These are phyloP conservation scores for Resseliella maxima DNA, from an alignment of 2,888 invertebrate genomes.

Conservation along the genomic window DNA sequence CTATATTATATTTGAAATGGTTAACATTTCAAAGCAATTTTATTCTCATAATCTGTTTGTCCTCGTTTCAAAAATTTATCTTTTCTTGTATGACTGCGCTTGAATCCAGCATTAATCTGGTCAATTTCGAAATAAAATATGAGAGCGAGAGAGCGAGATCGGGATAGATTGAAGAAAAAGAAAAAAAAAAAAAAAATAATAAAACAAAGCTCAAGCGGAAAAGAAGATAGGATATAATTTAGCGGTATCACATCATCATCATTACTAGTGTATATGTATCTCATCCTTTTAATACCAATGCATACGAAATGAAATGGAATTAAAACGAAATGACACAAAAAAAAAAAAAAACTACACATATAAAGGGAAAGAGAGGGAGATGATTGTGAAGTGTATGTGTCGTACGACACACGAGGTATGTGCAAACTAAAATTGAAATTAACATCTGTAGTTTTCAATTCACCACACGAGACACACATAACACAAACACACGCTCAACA, in stretches of 20 bases:
- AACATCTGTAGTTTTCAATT: conserved; percentile 39
- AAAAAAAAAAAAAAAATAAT: neutral
- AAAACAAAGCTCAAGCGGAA: too few species aligned
- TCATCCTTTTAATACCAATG: conserved; percentile 30
- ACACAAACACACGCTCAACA: neutral
- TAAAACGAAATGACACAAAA: neutral
- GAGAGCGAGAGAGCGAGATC: neutral
- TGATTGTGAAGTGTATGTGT: conserved; percentile 9
- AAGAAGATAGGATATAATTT: conserved; percentile 5
- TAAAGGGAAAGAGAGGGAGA: neutral
- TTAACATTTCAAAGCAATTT: neutral
- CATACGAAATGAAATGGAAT: neutral
- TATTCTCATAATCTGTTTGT: conserved; percentile 10
- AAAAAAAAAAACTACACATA: neutral
- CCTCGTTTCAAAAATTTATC: neutral
- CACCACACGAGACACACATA: conserved; percentile 29
- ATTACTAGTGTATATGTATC: neutral
- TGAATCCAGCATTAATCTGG: conserved; percentile 27
- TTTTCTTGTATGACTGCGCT: neutral
- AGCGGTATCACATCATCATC: conserved; percentile 40
- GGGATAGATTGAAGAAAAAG: neutral
- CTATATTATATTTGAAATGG: neutral
- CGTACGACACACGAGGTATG: conserved; percentile 3
- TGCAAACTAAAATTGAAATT: conserved; percentile 7
- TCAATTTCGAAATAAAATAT: neutral